Base-by-base conservation (phyloP, 2,888 invertebrate genomes). In the Pimpla rufipes region DNA sequence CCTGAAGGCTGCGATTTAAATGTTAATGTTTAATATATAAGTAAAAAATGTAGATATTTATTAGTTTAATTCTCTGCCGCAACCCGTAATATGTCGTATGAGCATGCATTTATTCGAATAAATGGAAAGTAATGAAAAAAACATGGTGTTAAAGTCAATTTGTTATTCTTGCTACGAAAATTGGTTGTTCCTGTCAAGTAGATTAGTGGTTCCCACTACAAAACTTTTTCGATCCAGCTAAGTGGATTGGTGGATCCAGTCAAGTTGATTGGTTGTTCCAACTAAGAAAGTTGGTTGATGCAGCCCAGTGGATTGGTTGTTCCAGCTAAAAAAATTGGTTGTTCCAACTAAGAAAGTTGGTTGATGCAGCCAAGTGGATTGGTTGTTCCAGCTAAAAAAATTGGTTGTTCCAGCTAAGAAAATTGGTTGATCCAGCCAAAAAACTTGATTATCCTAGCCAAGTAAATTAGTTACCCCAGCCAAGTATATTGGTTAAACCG, bases 21-120 rank as follows among this genome's bases (percentile, higher is more conserved):
- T 10, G 11, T 42, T 0, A 42, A 42, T 42, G 42, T 11, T 42
- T 42, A 42, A 42, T 42, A 42, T 42, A 42, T 42, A 1, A 42
- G 3, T 42, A 42, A 42, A 42, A 42, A 42, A 42, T 42, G 42
- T 42, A 42, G 42, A 1, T 13, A 42, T 3, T 10, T 13, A n/a
- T n/a, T n/a, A n/a, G n/a, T n/a, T n/a, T n/a, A n/a, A n/a, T n/a
- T n/a, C n/a, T n/a, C n/a, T n/a, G n/a, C n/a, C n/a, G n/a, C n/a
- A n/a, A n/a, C n/a, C n/a, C n/a, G n/a, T n/a, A n/a, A n/a, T n/a
- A n/a, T n/a, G n/a, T n/a, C n/a, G n/a, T n/a, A n/a, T n/a, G n/a
- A n/a, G n/a, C n/a, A n/a, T n/a, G n/a, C n/a, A 42, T 42, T 42
- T 42, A 42, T 42, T 42, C 42, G 42, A 42, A 42, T 42, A 42